Evolutionary conservation across 2,888 invertebrate genomes (phyloP).

Genomic region (Orthosia gracilis): DNA sequence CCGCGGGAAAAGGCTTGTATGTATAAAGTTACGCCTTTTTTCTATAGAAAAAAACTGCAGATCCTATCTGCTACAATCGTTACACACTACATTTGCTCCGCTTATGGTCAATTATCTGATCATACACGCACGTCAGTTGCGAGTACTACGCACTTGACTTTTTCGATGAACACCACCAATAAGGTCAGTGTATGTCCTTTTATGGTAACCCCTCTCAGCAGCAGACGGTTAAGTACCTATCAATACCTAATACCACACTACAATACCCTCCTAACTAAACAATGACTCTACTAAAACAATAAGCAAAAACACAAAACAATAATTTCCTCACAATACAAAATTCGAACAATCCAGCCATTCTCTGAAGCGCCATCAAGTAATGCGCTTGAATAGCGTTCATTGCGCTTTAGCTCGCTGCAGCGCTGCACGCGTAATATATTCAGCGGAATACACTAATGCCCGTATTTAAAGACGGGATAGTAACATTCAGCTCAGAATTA

Average conservation of each 20-base stretch:
- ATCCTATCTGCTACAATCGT: background rate
- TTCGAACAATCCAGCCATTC: constrained; percentile 12
- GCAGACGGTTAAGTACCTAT: background rate
- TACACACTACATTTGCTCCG: no score
- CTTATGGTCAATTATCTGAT: no score
- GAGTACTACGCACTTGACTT: no score
- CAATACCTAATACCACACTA: background rate
- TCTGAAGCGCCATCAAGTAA: constrained; percentile 30
- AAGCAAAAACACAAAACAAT: constrained; percentile 10
- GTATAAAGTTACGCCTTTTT: background rate
- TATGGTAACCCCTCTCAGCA: background rate
- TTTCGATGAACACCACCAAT: background rate
- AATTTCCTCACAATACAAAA: constrained; percentile 25
- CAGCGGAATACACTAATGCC: constrained; percentile 40
- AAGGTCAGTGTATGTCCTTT: background rate
- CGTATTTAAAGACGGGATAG: constrained; percentile 49
- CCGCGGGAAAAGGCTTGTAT: no score
- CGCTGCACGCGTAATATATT: constrained; percentile 47
- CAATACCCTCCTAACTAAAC: background rate
- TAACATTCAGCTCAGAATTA: constrained; percentile 56
- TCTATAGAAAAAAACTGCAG: background rate
- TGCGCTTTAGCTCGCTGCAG: constrained; percentile 31
- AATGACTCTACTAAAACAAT: background rate
- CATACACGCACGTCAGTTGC: no score
- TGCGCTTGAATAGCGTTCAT: constrained; percentile 40